Percentiles rank a stretch among this genome's conserved stretches.
phyloP scores from a whole-genome alignment of 2,113 vertebrate genomes.

The Brachionichthys hirsutus region DNA sequence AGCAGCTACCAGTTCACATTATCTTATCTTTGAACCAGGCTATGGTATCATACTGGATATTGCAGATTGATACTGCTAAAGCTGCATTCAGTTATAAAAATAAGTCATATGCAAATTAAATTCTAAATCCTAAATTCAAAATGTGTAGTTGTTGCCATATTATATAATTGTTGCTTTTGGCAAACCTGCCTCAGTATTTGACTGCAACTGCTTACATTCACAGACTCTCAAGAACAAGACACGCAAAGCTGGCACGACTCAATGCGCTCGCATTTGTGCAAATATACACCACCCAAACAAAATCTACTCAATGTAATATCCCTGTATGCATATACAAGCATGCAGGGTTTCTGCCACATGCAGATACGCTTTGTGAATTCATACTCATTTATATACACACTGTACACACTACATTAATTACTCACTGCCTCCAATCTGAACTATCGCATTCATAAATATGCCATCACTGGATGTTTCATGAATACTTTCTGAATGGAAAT shows the following conservation, averaged over 20 bases:
- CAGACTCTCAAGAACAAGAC: slow-evolving; percentile 4
- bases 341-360: slow-evolving; percentile 10
- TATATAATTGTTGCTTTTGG: neutral
- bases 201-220: neutral
- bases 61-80: neutral
- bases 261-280: neutral
- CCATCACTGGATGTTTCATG: slow-evolving; percentile 41
- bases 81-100: neutral
- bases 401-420: slow-evolving; percentile 53
- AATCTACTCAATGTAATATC: neutral
- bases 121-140: no score
- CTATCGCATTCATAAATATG: slow-evolving; percentile 49
- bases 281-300: neutral
- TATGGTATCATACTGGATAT: neutral
- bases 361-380: slow-evolving; percentile 3
- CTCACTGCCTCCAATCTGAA: slow-evolving; percentile 34
- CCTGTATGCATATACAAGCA: slow-evolving; percentile 2
- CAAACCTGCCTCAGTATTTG: neutral
- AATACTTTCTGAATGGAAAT: slow-evolving; percentile 46
- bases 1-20: slow-evolving; percentile 15
- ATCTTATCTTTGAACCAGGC: slow-evolving; percentile 6
- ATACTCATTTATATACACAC: slow-evolving; percentile 28
- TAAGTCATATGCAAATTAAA: neutral
- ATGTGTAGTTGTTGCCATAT: neutral
- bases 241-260: neutral